phyloP scores from a whole-genome alignment of 30 jellyfish, hydroid and myxozoan genomes.

The Hydractinia echinata region DNA sequence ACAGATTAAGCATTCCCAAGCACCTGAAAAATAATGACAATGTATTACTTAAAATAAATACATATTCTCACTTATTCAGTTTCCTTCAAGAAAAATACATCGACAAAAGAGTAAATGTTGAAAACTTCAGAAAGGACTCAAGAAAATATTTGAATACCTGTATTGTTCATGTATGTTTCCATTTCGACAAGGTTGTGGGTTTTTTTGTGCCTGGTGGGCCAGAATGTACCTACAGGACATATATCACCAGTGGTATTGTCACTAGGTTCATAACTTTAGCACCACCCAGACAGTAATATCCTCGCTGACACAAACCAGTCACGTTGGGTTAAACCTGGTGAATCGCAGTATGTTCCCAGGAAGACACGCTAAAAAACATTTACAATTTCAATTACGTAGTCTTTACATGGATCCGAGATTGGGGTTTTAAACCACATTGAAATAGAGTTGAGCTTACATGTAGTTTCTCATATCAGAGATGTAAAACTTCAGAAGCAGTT shows the following conservation, averaged over 20 bases:
- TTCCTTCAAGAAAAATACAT: not conserved
- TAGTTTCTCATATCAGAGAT: too few relatives aligned
- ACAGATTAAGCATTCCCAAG: slow-evolving; percentile 59
- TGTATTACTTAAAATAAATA: too few relatives aligned
- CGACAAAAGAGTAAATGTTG: not conserved
- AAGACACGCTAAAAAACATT: slow-evolving; percentile 59
- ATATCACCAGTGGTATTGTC: slow-evolving; percentile 69
- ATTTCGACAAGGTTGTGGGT: slow-evolving; percentile 68
- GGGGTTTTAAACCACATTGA: too few relatives aligned
- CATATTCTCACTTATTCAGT: not conserved
- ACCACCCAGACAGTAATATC: slow-evolving; percentile 68
- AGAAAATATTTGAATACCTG: slow-evolving; percentile 49
- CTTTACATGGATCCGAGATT: too few relatives aligned
- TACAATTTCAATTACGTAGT: too few relatives aligned
- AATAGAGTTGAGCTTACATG: too few relatives aligned
- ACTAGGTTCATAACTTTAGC: slow-evolving; percentile 42
- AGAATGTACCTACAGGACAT: slow-evolving; percentile 86
- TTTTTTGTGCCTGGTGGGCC: slow-evolving; percentile 56
- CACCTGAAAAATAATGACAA: slow-evolving; percentile 37
- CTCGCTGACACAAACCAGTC: slow-evolving; percentile 64
- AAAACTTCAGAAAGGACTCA: not conserved
- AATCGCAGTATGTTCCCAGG: slow-evolving; percentile 86
- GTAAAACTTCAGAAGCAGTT: too few relatives aligned
- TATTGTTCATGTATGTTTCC: slow-evolving; percentile 82
- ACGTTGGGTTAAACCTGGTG: slow-evolving; percentile 62